Conservation (phyloP, 2,888 invertebrate species). For the Oligia fasciuncula region DNA sequence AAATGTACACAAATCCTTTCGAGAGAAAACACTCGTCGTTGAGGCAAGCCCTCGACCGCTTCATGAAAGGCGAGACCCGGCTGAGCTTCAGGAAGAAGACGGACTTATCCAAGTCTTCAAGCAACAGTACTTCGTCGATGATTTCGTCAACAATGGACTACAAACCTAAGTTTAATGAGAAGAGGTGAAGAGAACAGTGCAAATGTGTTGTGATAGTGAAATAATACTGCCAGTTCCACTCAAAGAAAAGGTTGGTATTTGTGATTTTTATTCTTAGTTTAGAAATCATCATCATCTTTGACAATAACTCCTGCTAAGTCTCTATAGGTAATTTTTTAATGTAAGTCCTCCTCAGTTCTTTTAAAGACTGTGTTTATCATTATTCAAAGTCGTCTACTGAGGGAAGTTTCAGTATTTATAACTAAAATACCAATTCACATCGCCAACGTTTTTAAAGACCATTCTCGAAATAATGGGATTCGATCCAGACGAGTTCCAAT, state of each 20-base stretch:
- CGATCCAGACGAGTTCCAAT: conserved; percentile 1
- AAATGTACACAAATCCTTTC: conserved; percentile 93
- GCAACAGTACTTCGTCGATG: conserved; percentile 79
- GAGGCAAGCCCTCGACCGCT: conserved; percentile 91
- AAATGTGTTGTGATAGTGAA: conserved; percentile 79
- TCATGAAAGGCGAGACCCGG: conserved; percentile 87
- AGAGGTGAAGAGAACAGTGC: conserved; percentile 79
- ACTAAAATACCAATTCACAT: background rate
- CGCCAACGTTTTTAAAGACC: background rate
- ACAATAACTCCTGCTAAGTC: background rate
- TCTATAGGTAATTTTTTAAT: background rate
- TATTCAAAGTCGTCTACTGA: background rate
- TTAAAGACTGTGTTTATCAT: background rate
- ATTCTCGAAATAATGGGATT: conserved; percentile 26
- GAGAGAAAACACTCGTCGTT: conserved; percentile 92
- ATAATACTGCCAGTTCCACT: conserved; percentile 71
- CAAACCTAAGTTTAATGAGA: conserved; percentile 75
- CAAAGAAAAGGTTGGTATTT: conserved; percentile 79
- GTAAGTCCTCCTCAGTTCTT: background rate
- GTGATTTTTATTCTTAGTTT: conserved; percentile 42
- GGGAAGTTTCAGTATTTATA: too few relatives aligned
- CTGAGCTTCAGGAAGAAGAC: conserved; percentile 83
- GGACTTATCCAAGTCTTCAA: conserved; percentile 72
- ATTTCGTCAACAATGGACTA: conserved; percentile 77
- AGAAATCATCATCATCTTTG: background rate